phyloP scores from a whole-genome alignment of 2,888 invertebrate species.

The Cataglyphis rosenhaueri region DNA sequence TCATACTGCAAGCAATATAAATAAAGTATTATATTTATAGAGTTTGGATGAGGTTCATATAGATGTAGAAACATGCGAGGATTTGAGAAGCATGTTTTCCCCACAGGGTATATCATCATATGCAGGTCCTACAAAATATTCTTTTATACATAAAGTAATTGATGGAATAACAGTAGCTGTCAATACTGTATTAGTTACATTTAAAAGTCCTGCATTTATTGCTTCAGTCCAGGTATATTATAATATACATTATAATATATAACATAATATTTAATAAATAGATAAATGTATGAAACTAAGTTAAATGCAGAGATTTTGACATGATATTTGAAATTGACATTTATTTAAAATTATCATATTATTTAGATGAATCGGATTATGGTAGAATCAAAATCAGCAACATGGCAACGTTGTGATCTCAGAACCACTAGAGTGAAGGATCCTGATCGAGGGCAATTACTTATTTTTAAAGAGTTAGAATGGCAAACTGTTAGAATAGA shows the following conservation, averaged over 20 bases:
- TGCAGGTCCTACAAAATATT: constrained; percentile 90
- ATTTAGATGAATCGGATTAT: constrained; percentile 92
- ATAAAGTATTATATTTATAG: constrained; percentile 85
- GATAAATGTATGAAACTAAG: background rate
- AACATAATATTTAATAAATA: background rate
- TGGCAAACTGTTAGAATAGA: constrained; percentile 99
- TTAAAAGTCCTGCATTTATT: constrained; percentile 97
- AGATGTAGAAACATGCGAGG: constrained; percentile 96
- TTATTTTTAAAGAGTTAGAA: constrained; percentile 98
- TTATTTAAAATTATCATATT: constrained; percentile 28
- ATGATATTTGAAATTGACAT: background rate
- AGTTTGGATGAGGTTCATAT: constrained; percentile 97
- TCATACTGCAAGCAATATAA: background rate
- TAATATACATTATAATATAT: background rate
- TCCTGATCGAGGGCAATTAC: constrained; percentile 93
- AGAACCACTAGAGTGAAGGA: constrained; percentile 97
- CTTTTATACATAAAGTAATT: constrained; percentile 96
- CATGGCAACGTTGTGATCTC: constrained; percentile 95
- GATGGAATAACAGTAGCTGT: constrained; percentile 99
- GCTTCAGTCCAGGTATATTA: constrained; percentile 95
- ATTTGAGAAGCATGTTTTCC: constrained; percentile 89
- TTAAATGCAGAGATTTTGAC: constrained; percentile 68
- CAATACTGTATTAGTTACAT: constrained; percentile 97
- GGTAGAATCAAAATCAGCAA: constrained; percentile 97
- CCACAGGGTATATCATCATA: constrained; percentile 87